Percentiles rank a stretch among this genome's conserved stretches.
These are phyloP conservation scores for Lordiphosa clarofinis DNA, from an alignment of 1,140 invertebrate genomes.

Conservation along the genomic window DNA sequence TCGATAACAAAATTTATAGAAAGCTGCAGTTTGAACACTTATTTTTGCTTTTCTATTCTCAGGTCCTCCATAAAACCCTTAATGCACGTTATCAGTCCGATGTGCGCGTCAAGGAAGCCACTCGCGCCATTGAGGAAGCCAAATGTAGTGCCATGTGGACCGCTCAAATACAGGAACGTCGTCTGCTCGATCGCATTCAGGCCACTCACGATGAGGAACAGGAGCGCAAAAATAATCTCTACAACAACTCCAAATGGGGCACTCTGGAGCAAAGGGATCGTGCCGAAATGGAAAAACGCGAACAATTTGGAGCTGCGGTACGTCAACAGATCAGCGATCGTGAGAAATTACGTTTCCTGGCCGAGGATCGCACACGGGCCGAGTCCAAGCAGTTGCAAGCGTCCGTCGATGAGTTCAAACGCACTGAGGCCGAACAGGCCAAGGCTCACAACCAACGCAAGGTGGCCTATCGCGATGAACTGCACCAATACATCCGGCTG, in stretches of 20 bases:
- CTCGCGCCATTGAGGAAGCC: constrained; percentile 51
- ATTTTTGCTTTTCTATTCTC: too few species aligned
- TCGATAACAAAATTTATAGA: too few species aligned
- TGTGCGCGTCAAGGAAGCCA: constrained; percentile 41
- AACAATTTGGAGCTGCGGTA: constrained; percentile 41
- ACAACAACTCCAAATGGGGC: constrained; percentile 57
- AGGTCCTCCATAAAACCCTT: constrained; percentile 11
- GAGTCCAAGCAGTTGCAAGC: constrained; percentile 38
- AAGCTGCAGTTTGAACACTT: too few species aligned
- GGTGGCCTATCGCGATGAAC: constrained; percentile 43
- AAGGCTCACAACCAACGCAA: constrained; percentile 17
- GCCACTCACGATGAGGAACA: constrained; percentile 24
- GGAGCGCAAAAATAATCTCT: constrained; percentile 42
- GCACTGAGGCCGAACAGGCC: constrained; percentile 29
- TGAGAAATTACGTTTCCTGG: constrained; percentile 39
- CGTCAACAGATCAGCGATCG: constrained; percentile 57
- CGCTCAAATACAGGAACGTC: constrained; percentile 44
- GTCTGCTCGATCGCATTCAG: constrained; percentile 28
- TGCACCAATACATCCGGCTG: constrained; percentile 41
- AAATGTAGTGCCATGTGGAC: constrained; percentile 68
- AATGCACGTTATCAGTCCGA: constrained; percentile 49
- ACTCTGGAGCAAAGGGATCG: constrained; percentile 36
- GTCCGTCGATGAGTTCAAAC: constrained; percentile 42
- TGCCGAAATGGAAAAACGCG: constrained; percentile 28
- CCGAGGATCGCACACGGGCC: constrained; percentile 44